phyloP scores from a whole-genome alignment of 2,888 invertebrate genomes.

The Graphium colonna region DNA sequence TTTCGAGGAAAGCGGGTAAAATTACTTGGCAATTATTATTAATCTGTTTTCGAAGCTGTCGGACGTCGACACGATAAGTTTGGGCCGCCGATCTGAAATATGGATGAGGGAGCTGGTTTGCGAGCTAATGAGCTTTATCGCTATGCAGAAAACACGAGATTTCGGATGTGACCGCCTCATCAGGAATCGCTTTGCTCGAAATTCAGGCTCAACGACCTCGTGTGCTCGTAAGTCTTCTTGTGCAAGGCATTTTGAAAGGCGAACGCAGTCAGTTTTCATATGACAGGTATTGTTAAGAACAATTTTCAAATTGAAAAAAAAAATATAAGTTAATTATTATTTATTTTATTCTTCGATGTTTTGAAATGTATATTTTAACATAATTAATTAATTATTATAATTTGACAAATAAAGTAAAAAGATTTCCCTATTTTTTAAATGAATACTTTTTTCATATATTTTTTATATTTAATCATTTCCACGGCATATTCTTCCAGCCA shows the following conservation, averaged over 20 bases:
- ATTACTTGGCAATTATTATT: not conserved
- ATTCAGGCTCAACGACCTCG: too few species aligned
- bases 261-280: not conserved
- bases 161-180: constrained; percentile 20
- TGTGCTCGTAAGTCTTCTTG: not conserved
- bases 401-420: too few species aligned
- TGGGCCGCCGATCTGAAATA: constrained; percentile 50
- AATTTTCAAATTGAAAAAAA: too few species aligned
- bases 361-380: too few species aligned
- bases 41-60: constrained; percentile 2
- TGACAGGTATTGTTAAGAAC: not conserved
- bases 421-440: too few species aligned
- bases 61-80: constrained; percentile 29
- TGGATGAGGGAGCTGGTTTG: constrained; percentile 45
- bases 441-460: too few species aligned
- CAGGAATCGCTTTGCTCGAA: constrained; percentile 21
- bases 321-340: too few species aligned
- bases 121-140: constrained; percentile 42
- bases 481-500: too few species aligned
- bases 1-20: too few species aligned
- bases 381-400: too few species aligned
- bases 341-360: too few species aligned
- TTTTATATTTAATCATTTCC: too few species aligned
- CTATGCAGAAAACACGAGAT: constrained; percentile 27
- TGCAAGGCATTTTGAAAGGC: not conserved